Evolutionary conservation across 2,797 vertebrate species (phyloP).

Genomic region (Coracias cyanogaster): DNA sequence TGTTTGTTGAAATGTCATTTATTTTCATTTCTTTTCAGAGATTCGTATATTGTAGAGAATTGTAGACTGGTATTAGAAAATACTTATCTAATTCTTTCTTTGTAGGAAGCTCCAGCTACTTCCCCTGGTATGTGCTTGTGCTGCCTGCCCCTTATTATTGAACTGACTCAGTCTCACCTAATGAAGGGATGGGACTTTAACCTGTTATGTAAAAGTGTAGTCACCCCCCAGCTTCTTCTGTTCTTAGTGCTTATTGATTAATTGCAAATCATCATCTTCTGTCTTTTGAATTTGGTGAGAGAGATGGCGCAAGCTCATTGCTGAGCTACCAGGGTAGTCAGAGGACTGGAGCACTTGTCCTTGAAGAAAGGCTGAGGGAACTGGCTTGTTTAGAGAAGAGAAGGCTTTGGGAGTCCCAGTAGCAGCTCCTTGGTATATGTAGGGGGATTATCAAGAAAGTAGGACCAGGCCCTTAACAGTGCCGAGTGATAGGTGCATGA

Average conservation of each 20-base stretch:
- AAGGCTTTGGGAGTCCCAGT: not conserved
- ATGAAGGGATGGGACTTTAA: not conserved
- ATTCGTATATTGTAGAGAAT: not conserved
- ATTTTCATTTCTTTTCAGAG: not conserved
- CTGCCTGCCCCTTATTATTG: not conserved
- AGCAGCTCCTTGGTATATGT: accelerated
- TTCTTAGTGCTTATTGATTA: not conserved
- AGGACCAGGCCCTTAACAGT: not conserved
- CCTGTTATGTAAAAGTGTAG: not conserved
- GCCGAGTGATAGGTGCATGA: not conserved
- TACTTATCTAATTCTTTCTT: not conserved
- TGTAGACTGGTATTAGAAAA: not conserved
- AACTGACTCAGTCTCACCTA: not conserved
- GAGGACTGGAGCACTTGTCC: not conserved
- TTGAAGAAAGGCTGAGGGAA: not conserved
- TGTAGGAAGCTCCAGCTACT: not conserved
- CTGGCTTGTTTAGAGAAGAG: not conserved
- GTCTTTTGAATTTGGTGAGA: not conserved
- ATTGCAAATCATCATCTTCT: not conserved
- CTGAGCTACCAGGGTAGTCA: not conserved
- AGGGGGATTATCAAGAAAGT: not conserved
- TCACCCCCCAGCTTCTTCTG: not conserved
- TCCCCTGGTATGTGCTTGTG: not conserved
- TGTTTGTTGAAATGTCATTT: not conserved
- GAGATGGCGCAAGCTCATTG: not conserved